phyloP scores from a whole-genome alignment of 2,797 vertebrate genomes.

The Bovichtus variegatus region DNA sequence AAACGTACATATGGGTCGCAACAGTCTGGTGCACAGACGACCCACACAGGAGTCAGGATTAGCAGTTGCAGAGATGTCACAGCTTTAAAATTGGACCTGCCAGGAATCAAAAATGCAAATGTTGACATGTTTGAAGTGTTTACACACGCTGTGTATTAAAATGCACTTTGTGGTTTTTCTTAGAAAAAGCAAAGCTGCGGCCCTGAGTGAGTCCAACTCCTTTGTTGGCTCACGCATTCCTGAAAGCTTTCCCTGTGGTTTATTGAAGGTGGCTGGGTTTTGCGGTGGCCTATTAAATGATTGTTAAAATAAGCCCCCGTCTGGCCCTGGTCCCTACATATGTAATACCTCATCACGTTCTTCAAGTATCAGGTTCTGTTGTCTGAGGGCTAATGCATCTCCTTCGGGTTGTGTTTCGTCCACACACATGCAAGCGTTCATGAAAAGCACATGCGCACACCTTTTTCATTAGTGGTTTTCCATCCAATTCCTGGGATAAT shows the following conservation, averaged over 20 bases:
- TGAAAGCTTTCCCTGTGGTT: constrained; percentile 68
- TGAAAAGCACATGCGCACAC: constrained; percentile 65
- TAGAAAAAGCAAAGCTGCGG: constrained; percentile 14
- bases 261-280: constrained; percentile 71
- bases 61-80: constrained; percentile 3
- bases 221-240: constrained; percentile 78
- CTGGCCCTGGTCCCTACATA: constrained; percentile 44
- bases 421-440: constrained; percentile 61
- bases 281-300: constrained; percentile 73
- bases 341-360: constrained; percentile 58
- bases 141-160: constrained; percentile 36
- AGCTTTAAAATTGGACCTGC: constrained; percentile 33
- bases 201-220: constrained; percentile 45
- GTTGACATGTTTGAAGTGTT: constrained; percentile 27
- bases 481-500: constrained; percentile 56
- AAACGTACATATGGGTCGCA: no score
- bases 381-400: constrained; percentile 66
- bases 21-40: no score
- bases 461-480: constrained; percentile 73
- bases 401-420: constrained; percentile 42
- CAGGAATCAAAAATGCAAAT: constrained; percentile 35
- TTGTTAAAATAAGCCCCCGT: constrained; percentile 75
- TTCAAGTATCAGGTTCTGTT: constrained; percentile 60
- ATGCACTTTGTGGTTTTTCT: constrained; percentile 10
- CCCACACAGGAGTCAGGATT: no score